These are phyloP conservation scores for Anguilla pacifica DNA, from an alignment of 2,797 vertebrate species.

Conservation along the genomic window DNA sequence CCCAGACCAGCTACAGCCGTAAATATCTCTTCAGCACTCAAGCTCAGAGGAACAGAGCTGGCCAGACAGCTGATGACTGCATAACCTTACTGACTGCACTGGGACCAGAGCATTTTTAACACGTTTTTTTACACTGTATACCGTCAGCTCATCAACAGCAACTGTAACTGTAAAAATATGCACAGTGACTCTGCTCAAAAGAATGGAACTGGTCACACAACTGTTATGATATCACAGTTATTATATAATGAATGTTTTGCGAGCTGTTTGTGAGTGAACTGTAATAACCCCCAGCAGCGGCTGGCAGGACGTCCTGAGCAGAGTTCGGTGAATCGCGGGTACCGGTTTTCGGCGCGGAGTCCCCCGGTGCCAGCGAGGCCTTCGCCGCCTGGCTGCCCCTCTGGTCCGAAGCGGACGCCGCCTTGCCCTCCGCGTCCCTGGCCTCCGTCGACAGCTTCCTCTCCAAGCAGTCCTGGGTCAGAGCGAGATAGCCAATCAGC, in stretches of 20 bases:
- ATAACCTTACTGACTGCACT: no score
- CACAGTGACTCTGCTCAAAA: not conserved
- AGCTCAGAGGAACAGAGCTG: no score
- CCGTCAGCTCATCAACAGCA: not conserved
- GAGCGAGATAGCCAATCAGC: constrained; percentile 34
- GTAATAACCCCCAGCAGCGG: not conserved
- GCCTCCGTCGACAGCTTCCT: constrained; percentile 72
- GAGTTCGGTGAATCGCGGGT: constrained; percentile 20
- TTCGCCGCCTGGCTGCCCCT: constrained; percentile 62
- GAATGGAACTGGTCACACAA: not conserved
- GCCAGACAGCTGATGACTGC: no score
- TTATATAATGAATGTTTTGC: no score
- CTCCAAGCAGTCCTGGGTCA: constrained; percentile 80
- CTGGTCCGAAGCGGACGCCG: constrained; percentile 62
- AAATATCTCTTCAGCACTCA: no score
- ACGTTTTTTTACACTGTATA: no score
- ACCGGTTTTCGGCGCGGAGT: constrained; percentile 77
- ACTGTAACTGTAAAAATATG: not conserved
- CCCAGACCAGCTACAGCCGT: not conserved
- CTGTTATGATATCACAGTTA: not conserved
- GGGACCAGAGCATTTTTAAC: no score
- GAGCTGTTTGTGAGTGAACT: not conserved
- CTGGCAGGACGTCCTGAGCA: not conserved
- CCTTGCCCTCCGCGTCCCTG: constrained; percentile 75
- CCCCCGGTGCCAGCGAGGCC: constrained; percentile 68